A percentile compares a stretch with the other conserved stretches of the same genome.
Conservation (phyloP, 2,113 vertebrate genomes). For the Stercorarius parasiticus region DNA sequence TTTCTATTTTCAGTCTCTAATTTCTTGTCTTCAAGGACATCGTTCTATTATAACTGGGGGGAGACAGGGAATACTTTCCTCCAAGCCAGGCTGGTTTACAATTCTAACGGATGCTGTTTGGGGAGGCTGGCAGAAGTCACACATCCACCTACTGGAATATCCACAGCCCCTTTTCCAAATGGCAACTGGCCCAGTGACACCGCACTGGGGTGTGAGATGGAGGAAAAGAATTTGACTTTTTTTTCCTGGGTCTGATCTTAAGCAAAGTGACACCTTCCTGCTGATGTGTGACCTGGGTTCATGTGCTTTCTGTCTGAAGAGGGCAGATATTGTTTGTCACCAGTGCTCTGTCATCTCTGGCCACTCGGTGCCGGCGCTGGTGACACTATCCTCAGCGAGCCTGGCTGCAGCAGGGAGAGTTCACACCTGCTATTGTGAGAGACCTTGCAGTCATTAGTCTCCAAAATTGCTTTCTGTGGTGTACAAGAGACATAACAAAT, state of each 20-base stretch:
- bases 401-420: not conserved
- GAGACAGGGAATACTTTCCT: not conserved
- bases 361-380: not conserved
- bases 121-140: not conserved
- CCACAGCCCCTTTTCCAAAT: not conserved
- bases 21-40: not conserved
- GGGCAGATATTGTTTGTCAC: not conserved
- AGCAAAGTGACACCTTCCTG: not conserved
- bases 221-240: fast-evolving
- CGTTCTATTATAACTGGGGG: not conserved
- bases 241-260: not conserved
- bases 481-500: conserved; percentile 35
- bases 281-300: not conserved
- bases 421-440: conserved; percentile 12
- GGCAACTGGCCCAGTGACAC: not conserved
- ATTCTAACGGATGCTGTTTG: not conserved
- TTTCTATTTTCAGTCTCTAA: not conserved
- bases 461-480: conserved; percentile 22
- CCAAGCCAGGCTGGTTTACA: fast-evolving
- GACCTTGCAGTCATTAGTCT: conserved; percentile 14
- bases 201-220: fast-evolving
- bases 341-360: not conserved
- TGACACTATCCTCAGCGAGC: not conserved
- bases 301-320: not conserved
- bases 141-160: not conserved